Percentiles rank a stretch among this genome's conserved stretches.
phyloP scores from a whole-genome alignment of 2,888 invertebrate genomes.

The Augochlorella aurata region DNA sequence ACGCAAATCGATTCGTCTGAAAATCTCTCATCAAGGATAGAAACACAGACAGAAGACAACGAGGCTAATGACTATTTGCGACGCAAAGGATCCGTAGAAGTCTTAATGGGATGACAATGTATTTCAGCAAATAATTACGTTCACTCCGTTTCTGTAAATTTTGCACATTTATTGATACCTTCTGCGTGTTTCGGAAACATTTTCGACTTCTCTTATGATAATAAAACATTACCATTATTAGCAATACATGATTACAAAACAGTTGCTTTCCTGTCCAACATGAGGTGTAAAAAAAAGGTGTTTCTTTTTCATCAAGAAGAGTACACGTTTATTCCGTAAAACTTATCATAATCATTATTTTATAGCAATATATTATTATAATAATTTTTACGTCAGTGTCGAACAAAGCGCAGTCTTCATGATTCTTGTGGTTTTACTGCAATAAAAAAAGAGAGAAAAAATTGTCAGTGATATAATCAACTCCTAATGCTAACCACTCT shows the following conservation, averaged over 20 bases:
- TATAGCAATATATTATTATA: constrained; percentile 70
- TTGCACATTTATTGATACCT: constrained; percentile 30
- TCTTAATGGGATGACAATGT: constrained; percentile 46
- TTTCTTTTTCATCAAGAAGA: constrained; percentile 54
- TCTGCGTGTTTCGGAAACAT: not conserved
- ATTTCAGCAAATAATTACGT: not conserved
- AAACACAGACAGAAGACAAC: constrained; percentile 28
- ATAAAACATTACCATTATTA: constrained; percentile 21
- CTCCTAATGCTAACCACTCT: constrained; percentile 8
- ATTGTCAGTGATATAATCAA: constrained; percentile 26
- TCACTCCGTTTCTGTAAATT: not conserved
- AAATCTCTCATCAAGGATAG: not conserved
- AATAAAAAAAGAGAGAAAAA: constrained; percentile 68
- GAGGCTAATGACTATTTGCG: constrained; percentile 19
- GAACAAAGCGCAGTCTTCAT: constrained; percentile 74
- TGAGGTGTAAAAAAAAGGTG: constrained; percentile 29
- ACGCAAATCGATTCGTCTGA: constrained; percentile 23
- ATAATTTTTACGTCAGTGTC: constrained; percentile 74
- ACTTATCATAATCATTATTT: constrained; percentile 73
- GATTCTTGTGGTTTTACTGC: constrained; percentile 75
- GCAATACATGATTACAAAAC: constrained; percentile 22
- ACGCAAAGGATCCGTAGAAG: constrained; percentile 51
- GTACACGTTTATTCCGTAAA: constrained; percentile 69
- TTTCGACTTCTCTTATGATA: constrained; percentile 21
- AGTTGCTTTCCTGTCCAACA: not conserved